Evolutionary conservation across 2,888 invertebrate genomes (phyloP), one percentile per base, ranked within the genome.

Genomic region (Physocephala rufipes): DNA sequence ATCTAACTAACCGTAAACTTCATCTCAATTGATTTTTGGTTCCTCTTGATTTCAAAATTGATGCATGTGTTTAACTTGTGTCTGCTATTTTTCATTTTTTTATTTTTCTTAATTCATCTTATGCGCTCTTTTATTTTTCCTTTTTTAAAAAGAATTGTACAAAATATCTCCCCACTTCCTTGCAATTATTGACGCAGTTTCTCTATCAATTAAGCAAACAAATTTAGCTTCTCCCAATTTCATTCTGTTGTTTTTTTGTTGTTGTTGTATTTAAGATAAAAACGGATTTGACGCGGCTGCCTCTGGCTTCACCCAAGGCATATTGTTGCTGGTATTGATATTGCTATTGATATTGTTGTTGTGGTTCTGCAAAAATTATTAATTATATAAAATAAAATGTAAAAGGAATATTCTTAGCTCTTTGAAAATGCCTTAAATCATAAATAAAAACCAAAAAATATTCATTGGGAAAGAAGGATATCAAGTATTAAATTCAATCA

Each of bases 291-390:
- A 86, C 79, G 86, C 82, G 76, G 82, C 76, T 79, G 84, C 83
- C 82, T 86, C 86, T 74, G 86, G 84, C 77, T 86, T 85, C 49
- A 85, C 80, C 86, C 86, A 86, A 79, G 85, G 84, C 82, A 85
- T 82, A 76, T 80, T 78, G 71, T 78, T 81, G 76, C 78, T 80
- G 70, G 75, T 68, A 1, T n/a, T 49, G 49, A 5, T 49, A 3
- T 3, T 49, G 4, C 49, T 49, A 3, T 19, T 49, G 19, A 16
- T 49, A 49, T 49, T 49, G 49, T 24, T 58, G 55, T 70, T 69
- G 69, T 81, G 81, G 82, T 83, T 80, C 19, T n/a, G n/a, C n/a
- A n/a, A 82, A 83, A 24, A 49, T 69, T 58, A 63, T 30, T 47
- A 45, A 55, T 43, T 68, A 49, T 26, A 72, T 24, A 15, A 13